These are phyloP conservation scores for Sturnus vulgaris DNA, from an alignment of 2,113 vertebrate genomes.

Conservation along the genomic window DNA sequence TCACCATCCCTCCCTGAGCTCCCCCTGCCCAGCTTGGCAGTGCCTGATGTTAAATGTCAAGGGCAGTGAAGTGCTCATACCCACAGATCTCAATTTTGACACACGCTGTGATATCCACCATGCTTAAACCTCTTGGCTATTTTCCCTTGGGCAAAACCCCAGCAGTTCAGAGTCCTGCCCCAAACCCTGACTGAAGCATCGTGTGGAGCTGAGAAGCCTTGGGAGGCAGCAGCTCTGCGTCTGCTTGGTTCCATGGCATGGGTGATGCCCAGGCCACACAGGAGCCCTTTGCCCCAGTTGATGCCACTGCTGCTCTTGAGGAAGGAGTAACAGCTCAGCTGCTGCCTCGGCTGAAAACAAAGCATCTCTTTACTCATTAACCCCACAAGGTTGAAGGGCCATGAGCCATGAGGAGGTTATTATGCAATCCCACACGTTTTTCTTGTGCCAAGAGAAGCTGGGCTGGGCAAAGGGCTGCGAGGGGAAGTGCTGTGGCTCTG, in stretches of 20 bases:
- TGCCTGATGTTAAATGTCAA: not conserved
- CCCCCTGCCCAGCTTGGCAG: not conserved
- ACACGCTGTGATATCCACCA: fast-evolving
- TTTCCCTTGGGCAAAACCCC: not conserved
- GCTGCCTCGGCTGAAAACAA: not conserved
- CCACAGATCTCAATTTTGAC: not conserved
- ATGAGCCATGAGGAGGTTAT: not conserved
- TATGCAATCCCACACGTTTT: not conserved
- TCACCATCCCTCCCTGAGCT: fast-evolving
- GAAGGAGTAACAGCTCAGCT: not conserved
- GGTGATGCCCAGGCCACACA: not conserved
- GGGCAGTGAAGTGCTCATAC: not conserved
- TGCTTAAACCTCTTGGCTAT: not conserved
- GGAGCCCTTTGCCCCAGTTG: not conserved
- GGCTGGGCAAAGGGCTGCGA: not conserved
- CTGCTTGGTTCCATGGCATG: not conserved
- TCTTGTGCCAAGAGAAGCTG: not conserved
- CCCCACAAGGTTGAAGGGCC: not conserved
- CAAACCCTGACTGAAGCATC: not conserved
- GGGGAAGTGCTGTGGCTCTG: not conserved
- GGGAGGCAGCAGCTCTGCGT: not conserved
- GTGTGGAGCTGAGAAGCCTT: not conserved
- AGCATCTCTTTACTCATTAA: constrained; percentile 42
- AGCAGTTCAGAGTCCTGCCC: not conserved
- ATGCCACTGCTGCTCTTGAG: not conserved